Evolutionary conservation across 1,140 invertebrate genomes (phyloP), one percentile per base, ranked within the genome.

Genomic region (Zaprionus ornatus): DNA sequence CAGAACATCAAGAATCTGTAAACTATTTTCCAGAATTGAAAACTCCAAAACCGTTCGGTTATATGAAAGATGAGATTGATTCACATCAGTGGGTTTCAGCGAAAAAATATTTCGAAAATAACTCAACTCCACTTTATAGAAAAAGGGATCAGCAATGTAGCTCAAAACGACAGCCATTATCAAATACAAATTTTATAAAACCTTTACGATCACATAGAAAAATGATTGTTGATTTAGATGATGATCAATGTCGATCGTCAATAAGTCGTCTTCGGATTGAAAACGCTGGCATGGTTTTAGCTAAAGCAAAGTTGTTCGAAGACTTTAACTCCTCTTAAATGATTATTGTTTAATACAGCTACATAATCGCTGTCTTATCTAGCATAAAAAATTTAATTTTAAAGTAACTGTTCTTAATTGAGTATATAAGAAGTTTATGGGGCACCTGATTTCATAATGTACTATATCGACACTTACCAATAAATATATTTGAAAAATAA

Each of bases 211-310:
- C 59, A 50, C 76, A 52, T 42, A 21, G 32, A 9, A 65, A 65
- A 25, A 92, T 59, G 2, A 42, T 68, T n/a, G 35, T 78, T 23
- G 45, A 50, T 12, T 23, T 50, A 23, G 45, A 50, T 17, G 73
- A 85, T 17, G 92, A 92, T 55, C 93, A 93, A 25, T 94, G 94
- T 15, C 93, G 95, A 54, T 94, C 94, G 1, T 96, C 95, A 0
- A 93, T 96, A 5, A 94, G 94, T 0, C 94, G 95, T 81, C 80
- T 96, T 6, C 92, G 95, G 40, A 93, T 93, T 35, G 94, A 95
- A 90, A 96, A 96, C 83, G 95, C 95, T 10, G 95, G 95, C 6
- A 95, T 95, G 95, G 95, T 96, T 1, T 77, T 95, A 35, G 95
- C 94, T 0, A 95, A 95, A 92, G 95, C 95, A 1, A 95, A 94